Percentiles rank a stretch among this genome's conserved stretches.
These are phyloP conservation scores for Tenthredo scrophulariae DNA, from an alignment of 2,888 invertebrate genomes.

Conservation along the genomic window DNA sequence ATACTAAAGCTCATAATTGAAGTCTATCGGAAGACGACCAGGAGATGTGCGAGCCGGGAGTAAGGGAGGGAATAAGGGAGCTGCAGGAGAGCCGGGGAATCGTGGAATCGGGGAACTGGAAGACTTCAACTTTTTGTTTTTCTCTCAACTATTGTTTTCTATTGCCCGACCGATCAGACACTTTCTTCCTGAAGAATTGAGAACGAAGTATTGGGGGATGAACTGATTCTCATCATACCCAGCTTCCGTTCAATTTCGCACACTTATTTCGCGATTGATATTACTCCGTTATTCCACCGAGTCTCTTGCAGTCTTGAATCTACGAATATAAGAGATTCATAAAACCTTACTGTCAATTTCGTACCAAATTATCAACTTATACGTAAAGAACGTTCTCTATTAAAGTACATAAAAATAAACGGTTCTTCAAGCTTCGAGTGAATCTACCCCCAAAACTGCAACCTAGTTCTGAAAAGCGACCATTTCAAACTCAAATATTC, in stretches of 20 bases:
- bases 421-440: not conserved
- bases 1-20: constrained; percentile 76
- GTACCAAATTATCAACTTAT: not conserved
- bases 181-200: constrained; percentile 54
- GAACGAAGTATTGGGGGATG: constrained; percentile 48
- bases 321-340: constrained; percentile 12
- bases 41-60: constrained; percentile 58
- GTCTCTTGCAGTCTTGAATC: not conserved
- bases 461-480: not conserved
- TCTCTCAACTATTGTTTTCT: constrained; percentile 74
- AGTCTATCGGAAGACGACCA: constrained; percentile 73
- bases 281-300: constrained; percentile 60
- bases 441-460: not conserved
- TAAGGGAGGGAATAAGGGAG: constrained; percentile 58
- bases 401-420: not conserved
- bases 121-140: constrained; percentile 74
- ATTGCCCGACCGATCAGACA: constrained; percentile 68
- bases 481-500: not conserved
- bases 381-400: not conserved
- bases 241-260: constrained; percentile 73
- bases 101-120: constrained; percentile 52
- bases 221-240: constrained; percentile 64
- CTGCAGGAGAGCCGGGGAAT: not conserved
- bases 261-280: constrained; percentile 61
- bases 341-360: constrained; percentile 36